A percentile compares a stretch with the other conserved stretches of the same genome.
Evolutionary conservation across 2,888 invertebrate species (phyloP).

Genomic region (Xestia c-nigrum): DNA sequence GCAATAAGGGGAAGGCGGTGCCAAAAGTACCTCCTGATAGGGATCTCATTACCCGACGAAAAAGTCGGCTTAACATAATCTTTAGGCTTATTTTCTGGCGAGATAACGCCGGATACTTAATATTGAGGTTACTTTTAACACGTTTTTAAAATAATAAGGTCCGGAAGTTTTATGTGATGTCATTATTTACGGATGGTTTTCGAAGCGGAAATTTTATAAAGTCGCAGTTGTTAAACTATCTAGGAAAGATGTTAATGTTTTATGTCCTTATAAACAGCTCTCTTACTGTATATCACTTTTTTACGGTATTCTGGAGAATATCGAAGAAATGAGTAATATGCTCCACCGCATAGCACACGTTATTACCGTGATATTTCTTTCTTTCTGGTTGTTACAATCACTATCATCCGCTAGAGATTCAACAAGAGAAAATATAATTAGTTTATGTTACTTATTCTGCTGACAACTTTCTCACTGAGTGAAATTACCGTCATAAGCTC

Average conservation of each 20-base stretch:
- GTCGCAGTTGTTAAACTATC: not conserved
- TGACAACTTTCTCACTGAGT: not conserved
- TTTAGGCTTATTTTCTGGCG: slow-evolving; percentile 46
- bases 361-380: not conserved
- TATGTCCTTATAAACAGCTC: not conserved
- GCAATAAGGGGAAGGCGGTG: slow-evolving; percentile 55
- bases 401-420: not conserved
- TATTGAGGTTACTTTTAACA: slow-evolving; percentile 40
- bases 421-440: not conserved
- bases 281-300: not conserved
- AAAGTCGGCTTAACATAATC: slow-evolving; percentile 59
- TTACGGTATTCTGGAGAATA: not conserved
- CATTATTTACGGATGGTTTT: slow-evolving; percentile 39
- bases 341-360: not conserved
- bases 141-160: slow-evolving; percentile 49
- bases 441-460: not conserved
- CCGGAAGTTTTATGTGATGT: slow-evolving; percentile 23
- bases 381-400: too few species aligned
- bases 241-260: not conserved
- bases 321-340: not conserved
- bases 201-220: not conserved
- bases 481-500: not conserved
- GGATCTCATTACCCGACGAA: slow-evolving; percentile 58
- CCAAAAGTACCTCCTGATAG: slow-evolving; percentile 56
- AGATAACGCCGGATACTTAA: slow-evolving; percentile 50